Evolutionary conservation across 2,113 vertebrate species (phyloP).

Genomic region (Ctenodactylus gundi): DNA sequence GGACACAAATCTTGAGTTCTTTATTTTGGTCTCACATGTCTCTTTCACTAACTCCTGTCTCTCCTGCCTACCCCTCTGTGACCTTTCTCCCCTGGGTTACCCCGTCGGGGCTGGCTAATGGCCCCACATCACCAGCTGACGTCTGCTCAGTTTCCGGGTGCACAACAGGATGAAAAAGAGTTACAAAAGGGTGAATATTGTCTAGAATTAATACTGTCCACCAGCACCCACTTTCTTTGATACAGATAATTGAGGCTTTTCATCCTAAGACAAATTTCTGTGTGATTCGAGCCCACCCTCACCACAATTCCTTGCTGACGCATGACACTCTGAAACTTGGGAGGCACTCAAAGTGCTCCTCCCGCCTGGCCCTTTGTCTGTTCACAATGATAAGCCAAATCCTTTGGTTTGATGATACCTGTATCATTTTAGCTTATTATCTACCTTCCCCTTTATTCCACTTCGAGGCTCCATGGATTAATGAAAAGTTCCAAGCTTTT

Average conservation of each 20-base stretch:
- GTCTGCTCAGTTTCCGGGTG: not conserved
- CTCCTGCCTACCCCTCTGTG: rapidly evolving
- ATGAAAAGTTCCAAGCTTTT: not conserved
- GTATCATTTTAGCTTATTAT: not conserved
- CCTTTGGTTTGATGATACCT: not conserved
- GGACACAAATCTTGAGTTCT: not conserved
- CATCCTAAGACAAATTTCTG: not conserved
- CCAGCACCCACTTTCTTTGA: not conserved
- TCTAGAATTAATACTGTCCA: not conserved
- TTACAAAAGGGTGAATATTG: not conserved
- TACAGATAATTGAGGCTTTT: not conserved
- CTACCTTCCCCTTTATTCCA: not conserved
- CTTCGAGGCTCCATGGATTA: not conserved
- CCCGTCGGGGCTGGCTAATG: not conserved
- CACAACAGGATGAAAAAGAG: not conserved
- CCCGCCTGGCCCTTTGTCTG: not conserved
- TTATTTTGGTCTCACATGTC: not conserved
- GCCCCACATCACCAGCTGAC: not conserved
- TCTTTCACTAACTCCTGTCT: not conserved
- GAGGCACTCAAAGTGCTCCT: not conserved
- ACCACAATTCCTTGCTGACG: not conserved
- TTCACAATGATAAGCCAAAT: not conserved
- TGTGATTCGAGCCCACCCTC: not conserved
- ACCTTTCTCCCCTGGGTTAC: not conserved
- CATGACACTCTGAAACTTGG: not conserved